Percentiles rank a stretch among this genome's conserved stretches.
Conservation (phyloP, 2,888 invertebrate species). For the Philonicus albiceps region DNA sequence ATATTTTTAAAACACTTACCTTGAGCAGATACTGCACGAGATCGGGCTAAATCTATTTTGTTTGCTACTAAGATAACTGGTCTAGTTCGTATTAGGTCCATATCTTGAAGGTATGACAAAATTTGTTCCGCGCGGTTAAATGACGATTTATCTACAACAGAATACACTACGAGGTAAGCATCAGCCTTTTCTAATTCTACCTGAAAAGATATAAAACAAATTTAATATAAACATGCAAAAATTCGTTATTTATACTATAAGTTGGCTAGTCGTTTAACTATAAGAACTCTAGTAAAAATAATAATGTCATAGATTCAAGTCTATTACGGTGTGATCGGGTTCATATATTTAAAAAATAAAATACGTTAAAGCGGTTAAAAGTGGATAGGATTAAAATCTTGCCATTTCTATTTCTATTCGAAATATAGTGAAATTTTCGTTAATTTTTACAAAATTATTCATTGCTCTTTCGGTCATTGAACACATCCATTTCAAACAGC, state of each 20-base stretch:
- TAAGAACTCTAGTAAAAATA: background rate
- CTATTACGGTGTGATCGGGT: too few species aligned
- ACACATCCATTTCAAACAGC: background rate
- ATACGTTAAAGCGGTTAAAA: background rate
- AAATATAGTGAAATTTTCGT: background rate
- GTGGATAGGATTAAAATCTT: background rate
- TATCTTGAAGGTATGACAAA: slow-evolving; percentile 78
- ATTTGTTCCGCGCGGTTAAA: slow-evolving; percentile 85
- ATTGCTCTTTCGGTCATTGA: background rate
- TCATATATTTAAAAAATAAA: too few species aligned
- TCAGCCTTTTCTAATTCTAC: slow-evolving; percentile 81
- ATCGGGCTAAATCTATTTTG: slow-evolving; percentile 92
- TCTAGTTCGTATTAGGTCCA: slow-evolving; percentile 77
- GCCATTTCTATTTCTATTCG: background rate
- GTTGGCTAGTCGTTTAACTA: background rate
- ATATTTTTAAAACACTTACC: slow-evolving; percentile 67
- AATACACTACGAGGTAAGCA: slow-evolving; percentile 89
- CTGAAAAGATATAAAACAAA: slow-evolving; percentile 63
- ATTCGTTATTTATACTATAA: too few species aligned
- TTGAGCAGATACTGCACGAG: slow-evolving; percentile 87
- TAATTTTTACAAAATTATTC: background rate
- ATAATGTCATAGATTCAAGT: too few species aligned
- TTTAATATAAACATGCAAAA: background rate
- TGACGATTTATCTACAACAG: slow-evolving; percentile 89
- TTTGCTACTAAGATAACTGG: slow-evolving; percentile 90